phyloP scores from a whole-genome alignment of 2,888 invertebrate species.

The Scaptomyza tumidula region DNA sequence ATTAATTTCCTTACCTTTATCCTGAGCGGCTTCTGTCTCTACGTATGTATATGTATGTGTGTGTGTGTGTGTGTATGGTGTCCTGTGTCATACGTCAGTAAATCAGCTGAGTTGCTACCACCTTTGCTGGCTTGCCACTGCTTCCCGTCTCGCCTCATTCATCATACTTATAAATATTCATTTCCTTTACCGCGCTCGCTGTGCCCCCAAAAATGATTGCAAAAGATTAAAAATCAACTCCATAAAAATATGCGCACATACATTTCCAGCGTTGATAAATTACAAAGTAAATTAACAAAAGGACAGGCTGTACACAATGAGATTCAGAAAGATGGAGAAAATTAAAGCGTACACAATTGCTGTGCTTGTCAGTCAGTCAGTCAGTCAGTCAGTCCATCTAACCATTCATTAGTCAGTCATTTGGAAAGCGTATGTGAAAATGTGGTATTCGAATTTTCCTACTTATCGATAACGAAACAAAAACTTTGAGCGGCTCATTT shows the following conservation, averaged over 20 bases:
- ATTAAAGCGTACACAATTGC: conserved; percentile 40
- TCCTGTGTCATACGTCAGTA: conserved; percentile 76
- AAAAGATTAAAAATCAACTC: conserved; percentile 83
- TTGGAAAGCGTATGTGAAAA: conserved; percentile 43
- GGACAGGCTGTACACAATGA: conserved; percentile 6
- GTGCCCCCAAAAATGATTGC: conserved; percentile 71
- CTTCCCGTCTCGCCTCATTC: conserved; percentile 65
- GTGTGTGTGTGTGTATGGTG: conserved; percentile 29
- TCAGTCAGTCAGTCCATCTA: conserved; percentile 13
- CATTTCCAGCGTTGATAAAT: conserved; percentile 77
- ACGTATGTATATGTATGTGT: conserved; percentile 2
- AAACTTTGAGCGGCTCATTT: conserved; percentile 64
- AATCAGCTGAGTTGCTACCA: conserved; percentile 64
- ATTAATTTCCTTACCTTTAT: conserved; percentile 80
- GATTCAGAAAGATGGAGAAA: conserved; percentile 6
- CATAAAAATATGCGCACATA: conserved; percentile 65
- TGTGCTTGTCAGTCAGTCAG: conserved; percentile 31
- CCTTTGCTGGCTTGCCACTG: conserved; percentile 9
- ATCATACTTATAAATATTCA: conserved; percentile 81
- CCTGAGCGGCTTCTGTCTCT: conserved; percentile 41
- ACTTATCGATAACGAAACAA: conserved; percentile 37
- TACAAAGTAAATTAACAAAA: conserved; percentile 76
- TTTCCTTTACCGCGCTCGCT: conserved; percentile 55
- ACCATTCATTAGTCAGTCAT: conserved; percentile 33
- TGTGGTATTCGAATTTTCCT: conserved; percentile 16